Base-by-base conservation (phyloP, 2,888 invertebrate species). In the Hirtodrosophila histrioides region DNA sequence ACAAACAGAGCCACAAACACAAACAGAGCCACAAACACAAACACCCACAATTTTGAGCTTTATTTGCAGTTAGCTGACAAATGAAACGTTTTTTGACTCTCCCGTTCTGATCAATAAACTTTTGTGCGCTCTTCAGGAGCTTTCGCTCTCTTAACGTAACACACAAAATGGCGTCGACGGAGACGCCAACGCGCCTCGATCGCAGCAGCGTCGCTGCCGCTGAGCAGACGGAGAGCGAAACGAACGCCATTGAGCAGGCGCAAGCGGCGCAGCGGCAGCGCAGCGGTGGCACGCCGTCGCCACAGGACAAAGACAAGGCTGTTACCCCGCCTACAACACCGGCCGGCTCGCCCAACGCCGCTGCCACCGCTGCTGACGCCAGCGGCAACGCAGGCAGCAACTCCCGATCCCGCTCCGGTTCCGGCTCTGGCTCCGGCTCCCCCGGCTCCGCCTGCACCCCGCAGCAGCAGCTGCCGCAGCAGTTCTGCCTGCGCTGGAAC, bases 401-500 rank as follows among this genome's bases (percentile, higher is more conserved):
- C n/a, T 57, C 61, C 27, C 4, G 27, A 17, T 17, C 17, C 17
- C 17, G 33, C 12, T 45, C 33, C 5, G 33, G 17, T 17, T 43
- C 58, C 43, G 39, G 55, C 27, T 27, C 27, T 6, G 27, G 5
- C 6, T 27, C 37, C 41, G 61, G 46, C 46, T 64, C 64, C 17
- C 64, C 64, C 23, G 33, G 33, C 31, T 45, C 33, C 5, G 33
- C 31, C 11, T 33, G 39, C 24, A n/a, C 39, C 12, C 33, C 70
- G 4, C 56, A 44, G 0, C 37, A 29, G 10, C 51, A 66, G 23
- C 62, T 69, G 23, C 84, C 86, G n/a, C 97, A 97, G 93, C 97
- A 97, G 91, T 97, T 97, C 92, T 97, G 97, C 92, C 93, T 97
- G 88, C 94, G 97, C 74, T 97, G 97, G 97, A 97, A 97, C 93